A percentile compares a stretch with the other conserved stretches of the same genome.
Conservation (phyloP, 1,140 invertebrate genomes). For the Drosophila lacteicornis region DNA sequence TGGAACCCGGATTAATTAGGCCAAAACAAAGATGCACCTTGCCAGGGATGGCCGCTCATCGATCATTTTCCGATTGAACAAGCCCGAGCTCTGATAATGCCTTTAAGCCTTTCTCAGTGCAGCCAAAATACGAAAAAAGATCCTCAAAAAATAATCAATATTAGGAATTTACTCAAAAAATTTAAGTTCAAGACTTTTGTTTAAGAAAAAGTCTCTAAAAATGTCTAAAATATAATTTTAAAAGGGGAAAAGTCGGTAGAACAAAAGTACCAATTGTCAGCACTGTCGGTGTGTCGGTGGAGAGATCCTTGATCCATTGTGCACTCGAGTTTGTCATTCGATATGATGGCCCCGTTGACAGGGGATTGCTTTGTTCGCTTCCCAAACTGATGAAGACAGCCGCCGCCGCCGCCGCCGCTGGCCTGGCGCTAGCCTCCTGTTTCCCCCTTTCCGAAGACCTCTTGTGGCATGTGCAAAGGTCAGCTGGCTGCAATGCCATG, state of each 20-base stretch:
- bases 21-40: conserved; percentile 34
- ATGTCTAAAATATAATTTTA: too few relatives aligned
- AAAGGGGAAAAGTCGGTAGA: too few relatives aligned
- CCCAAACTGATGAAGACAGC: conserved; percentile 43
- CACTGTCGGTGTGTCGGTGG: neutral
- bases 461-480: conserved; percentile 77
- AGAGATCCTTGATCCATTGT: conserved; percentile 24
- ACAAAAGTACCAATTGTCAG: neutral
- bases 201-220: too few relatives aligned
- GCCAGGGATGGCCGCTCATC: conserved; percentile 55
- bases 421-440: conserved; percentile 31
- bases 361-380: conserved; percentile 25
- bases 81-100: conserved; percentile 58
- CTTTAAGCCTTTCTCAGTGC: conserved; percentile 3
- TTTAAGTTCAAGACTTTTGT: too few relatives aligned
- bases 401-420: neutral
- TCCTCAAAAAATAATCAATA: too few relatives aligned
- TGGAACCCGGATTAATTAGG: conserved; percentile 23
- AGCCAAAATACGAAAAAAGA: too few relatives aligned
- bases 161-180: too few relatives aligned
- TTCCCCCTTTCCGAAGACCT: conserved; percentile 1
- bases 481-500: conserved; percentile 60
- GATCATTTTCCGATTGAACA: conserved; percentile 77
- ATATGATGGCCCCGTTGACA: conserved; percentile 75
- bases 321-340: conserved; percentile 71